These are phyloP conservation scores for Hanleya hanleyi DNA, from an alignment of 2,888 invertebrate species.

Conservation along the genomic window DNA sequence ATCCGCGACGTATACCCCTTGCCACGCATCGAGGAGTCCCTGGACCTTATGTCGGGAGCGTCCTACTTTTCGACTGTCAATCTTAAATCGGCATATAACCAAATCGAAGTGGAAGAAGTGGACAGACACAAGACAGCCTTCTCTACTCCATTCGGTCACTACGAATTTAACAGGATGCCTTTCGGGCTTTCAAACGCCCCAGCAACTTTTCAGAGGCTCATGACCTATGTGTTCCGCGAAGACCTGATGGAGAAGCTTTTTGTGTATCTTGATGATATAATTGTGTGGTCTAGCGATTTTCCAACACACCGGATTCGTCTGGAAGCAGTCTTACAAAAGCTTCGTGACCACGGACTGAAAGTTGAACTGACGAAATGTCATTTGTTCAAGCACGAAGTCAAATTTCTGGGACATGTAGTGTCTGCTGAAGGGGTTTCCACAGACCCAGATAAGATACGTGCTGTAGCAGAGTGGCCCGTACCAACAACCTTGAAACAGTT, in stretches of 20 bases:
- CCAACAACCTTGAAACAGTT: not conserved
- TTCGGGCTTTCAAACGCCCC: conserved; percentile 33
- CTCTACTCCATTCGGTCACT: no score
- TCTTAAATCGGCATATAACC: no score
- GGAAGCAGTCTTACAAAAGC: not conserved
- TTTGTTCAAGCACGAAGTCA: not conserved
- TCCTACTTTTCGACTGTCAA: no score
- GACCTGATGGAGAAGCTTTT: not conserved
- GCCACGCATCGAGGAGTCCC: conserved; percentile 18
- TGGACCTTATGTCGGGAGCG: conserved; percentile 24
- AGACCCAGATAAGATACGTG: not conserved
- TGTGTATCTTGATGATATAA: not conserved
- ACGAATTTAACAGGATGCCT: conserved; percentile 32
- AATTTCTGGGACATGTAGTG: not conserved
- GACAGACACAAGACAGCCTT: no score
- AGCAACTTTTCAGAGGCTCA: conserved; percentile 31
- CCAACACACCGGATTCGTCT: not conserved
- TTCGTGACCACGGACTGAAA: not conserved
- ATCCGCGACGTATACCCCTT: not conserved
- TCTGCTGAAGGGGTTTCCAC: not conserved
- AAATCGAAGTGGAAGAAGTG: no score
- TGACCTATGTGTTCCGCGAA: conserved; percentile 7
- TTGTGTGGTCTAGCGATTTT: not conserved
- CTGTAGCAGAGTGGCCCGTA: not conserved
- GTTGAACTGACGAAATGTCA: not conserved